A percentile compares a stretch with the other conserved stretches of the same genome.
Evolutionary conservation across 2,888 invertebrate genomes (phyloP).

Genomic region (Timema podura): DNA sequence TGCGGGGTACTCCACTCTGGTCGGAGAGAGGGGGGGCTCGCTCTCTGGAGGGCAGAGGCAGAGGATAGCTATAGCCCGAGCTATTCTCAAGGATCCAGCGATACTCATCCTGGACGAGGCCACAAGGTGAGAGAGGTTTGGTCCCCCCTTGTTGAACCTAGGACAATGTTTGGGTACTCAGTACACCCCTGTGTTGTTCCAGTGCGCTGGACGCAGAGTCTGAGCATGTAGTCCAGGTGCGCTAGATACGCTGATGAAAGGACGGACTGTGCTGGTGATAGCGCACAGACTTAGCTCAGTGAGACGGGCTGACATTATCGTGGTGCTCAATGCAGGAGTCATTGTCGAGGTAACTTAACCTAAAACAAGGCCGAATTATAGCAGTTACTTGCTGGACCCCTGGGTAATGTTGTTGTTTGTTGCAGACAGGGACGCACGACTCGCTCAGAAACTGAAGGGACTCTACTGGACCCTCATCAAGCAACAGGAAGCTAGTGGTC

Average conservation of each 20-base stretch:
- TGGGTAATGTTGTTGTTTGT: too few relatives aligned
- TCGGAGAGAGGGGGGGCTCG: slow-evolving; percentile 88
- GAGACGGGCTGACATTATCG: slow-evolving; percentile 85
- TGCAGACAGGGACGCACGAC: too few relatives aligned
- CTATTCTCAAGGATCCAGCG: slow-evolving; percentile 84
- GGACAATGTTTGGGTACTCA: too few relatives aligned
- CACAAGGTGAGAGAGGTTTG: slow-evolving; percentile 63
- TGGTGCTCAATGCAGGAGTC: slow-evolving; percentile 78
- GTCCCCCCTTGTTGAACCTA: too few relatives aligned
- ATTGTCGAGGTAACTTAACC: slow-evolving; percentile 67
- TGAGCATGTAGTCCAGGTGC: slow-evolving; percentile 87
- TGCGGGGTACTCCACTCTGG: slow-evolving; percentile 74
- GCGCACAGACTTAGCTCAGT: slow-evolving; percentile 92
- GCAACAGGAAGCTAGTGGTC: too few relatives aligned
- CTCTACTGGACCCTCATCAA: too few relatives aligned
- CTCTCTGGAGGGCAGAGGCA: slow-evolving; percentile 95
- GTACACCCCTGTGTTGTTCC: slow-evolving; percentile 20
- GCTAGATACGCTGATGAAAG: slow-evolving; percentile 74
- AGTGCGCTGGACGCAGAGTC: slow-evolving; percentile 92
- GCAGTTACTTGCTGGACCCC: too few relatives aligned
- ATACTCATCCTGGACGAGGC: slow-evolving; percentile 91
- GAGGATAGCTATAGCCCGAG: slow-evolving; percentile 90
- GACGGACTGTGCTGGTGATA: slow-evolving; percentile 90
- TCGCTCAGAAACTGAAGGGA: too few relatives aligned
- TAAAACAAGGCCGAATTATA: too few relatives aligned